These are phyloP conservation scores for Coregonus suidteri DNA, from an alignment of 2,797 vertebrate genomes.

Conservation along the genomic window DNA sequence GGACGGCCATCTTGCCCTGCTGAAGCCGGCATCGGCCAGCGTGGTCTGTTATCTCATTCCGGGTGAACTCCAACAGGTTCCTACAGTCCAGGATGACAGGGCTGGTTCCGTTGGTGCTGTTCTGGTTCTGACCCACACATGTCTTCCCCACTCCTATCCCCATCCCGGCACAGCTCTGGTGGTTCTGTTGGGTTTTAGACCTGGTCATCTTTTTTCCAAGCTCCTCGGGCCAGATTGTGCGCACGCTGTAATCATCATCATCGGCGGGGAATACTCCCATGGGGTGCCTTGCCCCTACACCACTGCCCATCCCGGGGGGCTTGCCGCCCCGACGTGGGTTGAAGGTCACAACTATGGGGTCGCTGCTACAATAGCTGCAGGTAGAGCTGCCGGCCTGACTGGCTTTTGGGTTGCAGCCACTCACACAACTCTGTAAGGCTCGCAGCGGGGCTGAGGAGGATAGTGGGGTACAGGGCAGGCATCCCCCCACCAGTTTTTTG, in stretches of 20 bases:
- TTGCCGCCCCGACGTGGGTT: conserved; percentile 78
- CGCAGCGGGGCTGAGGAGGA: conserved; percentile 76
- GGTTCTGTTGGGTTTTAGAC: conserved; percentile 76
- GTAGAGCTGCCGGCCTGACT: conserved; percentile 83
- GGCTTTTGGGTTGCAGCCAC: conserved; percentile 80
- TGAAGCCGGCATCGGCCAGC: conserved; percentile 76
- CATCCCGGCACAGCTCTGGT: conserved; percentile 62
- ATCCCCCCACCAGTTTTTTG: conserved; percentile 79
- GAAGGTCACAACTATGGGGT: conserved; percentile 86
- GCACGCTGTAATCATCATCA: conserved; percentile 83
- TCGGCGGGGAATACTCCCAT: conserved; percentile 68
- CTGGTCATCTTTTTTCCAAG: conserved; percentile 82
- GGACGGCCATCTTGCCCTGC: conserved; percentile 80
- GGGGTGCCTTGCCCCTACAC: conserved; percentile 51
- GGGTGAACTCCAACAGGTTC: conserved; percentile 74
- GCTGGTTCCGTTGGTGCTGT: conserved; percentile 62
- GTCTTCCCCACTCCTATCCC: conserved; percentile 58
- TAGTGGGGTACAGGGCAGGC: conserved; percentile 78
- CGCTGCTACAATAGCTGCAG: conserved; percentile 88
- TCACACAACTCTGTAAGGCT: conserved; percentile 81
- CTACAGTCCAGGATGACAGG: conserved; percentile 77
- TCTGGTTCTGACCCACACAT: conserved; percentile 59
- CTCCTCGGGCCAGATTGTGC: conserved; percentile 87
- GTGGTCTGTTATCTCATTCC: conserved; percentile 71
- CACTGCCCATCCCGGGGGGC: conserved; percentile 67